Evolutionary conservation across 2,797 vertebrate genomes (phyloP), one percentile per base, ranked within the genome.

Genomic region (Chloroceryle amazona): DNA sequence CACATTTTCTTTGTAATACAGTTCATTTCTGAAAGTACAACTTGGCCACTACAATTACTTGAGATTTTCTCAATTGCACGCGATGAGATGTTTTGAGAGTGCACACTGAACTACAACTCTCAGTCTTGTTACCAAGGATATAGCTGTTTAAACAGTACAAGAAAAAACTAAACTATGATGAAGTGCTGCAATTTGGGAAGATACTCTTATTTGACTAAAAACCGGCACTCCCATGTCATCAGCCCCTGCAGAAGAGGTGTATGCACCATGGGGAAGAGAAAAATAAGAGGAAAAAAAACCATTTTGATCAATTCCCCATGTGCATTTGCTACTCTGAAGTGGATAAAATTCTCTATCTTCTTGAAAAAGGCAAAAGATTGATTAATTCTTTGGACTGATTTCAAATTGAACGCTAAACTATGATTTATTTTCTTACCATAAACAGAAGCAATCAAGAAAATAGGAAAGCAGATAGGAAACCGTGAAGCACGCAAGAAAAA

Each of bases 21-120:
- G 35, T 72, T 75, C 72, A 79, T 44, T 94, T 68, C 85, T 86
- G 60, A 78, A 83, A 88, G 61, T 26, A 74, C 11, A 88, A n/a
- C 35, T 66, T 28, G 35, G 81, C 46, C 37, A 22, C 49, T 89
- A 61, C 82, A 92, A 74, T 54, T 11, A 37, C 42, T 87, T 28
- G 1, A 7, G 58, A 74, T 90, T 79, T 83, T 86, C 26, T 78
- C 46, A 75, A 2, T 4, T 90, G 83, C 71, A 61, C 0, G 1
- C 1, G 66, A 51, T 0, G 0, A 86, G 13, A 10, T 58, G 23
- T 54, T 72, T 55, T 22, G 52, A 68, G 63, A 51, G 57, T 7
- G 5, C 17, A 71, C 0, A 0, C 47, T 44, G 33, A 89, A 49
- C 65, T 92, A 26, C 33, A 76, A 11, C 20, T 90, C 47, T 68